phyloP scores from a whole-genome alignment of 1,140 invertebrate species.

The Amphibalanus amphitrite region DNA sequence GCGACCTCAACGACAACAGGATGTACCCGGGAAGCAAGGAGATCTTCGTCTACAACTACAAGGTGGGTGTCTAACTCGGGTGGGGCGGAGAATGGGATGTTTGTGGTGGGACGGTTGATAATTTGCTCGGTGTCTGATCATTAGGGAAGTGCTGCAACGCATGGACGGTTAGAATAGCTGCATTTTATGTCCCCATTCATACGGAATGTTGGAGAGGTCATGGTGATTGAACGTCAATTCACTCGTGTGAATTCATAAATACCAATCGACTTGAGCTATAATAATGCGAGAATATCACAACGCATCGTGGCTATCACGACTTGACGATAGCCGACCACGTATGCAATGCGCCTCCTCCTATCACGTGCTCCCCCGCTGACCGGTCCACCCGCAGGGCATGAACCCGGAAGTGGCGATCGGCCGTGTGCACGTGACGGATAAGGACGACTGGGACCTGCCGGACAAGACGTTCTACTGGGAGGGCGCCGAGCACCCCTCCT shows the following conservation, averaged over 20 bases:
- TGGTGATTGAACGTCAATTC: too few species aligned
- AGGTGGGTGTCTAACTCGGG: conserved; percentile 27
- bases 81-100: too few species aligned
- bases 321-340: too few species aligned
- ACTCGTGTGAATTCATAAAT: too few species aligned
- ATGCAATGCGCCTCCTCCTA: too few species aligned
- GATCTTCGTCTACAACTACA: conserved; percentile 91
- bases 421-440: conserved; percentile 84
- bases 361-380: not conserved
- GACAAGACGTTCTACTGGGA: conserved; percentile 93
- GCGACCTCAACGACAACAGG: conserved; percentile 88
- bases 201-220: too few species aligned
- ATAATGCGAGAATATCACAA: too few species aligned
- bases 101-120: conserved; percentile 13
- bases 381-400: conserved; percentile 44
- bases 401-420: conserved; percentile 84
- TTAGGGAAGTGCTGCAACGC: too few species aligned
- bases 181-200: not conserved
- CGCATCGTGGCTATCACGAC: too few species aligned
- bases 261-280: too few species aligned
- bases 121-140: too few species aligned
- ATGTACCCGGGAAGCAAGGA: conserved; percentile 92
- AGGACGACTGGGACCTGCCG: conserved; percentile 92
- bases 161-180: conserved; percentile 5
- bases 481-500: conserved; percentile 51